Evolutionary conservation across 92 coral and sea anemone genomes (phyloP), one percentile per base, ranked within the genome.

Genomic region (Diadumene lineata): DNA sequence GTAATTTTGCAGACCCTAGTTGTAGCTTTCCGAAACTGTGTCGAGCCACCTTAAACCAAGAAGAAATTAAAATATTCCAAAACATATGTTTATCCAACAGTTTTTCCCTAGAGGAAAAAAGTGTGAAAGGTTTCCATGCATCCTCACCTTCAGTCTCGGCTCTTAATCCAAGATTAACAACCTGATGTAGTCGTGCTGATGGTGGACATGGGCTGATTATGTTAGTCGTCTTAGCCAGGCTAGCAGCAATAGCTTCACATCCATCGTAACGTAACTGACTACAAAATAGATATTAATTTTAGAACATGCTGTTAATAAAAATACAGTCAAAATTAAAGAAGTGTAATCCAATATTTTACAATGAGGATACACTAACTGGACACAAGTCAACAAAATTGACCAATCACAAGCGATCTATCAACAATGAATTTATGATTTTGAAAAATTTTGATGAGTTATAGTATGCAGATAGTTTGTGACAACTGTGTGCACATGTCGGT

Each of bases 201-300:
- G 98, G 98, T 46, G 98, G 98, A 57, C 98, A 94, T 0, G 98
- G 97, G 44, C 90, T 90, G 68, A 80, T 77, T n/a, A 91, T 90
- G 70, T 93, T 88, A 1, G 94, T 88, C 1, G 90, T 91, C 76
- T 94, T 92, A 2, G 98, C 88, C 24, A 94, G 72, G 34, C 72
- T 85, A 43, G 92, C 81, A 0, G 98, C 98, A 43, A 94, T 87
- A 23, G 97, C 91, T 69, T 94, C 98, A 68, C 87, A 84, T 9
- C 98, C 98, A 82, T 94, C 98, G 72, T 94, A 94, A 7, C 97
- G 81, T 22, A 94, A 69, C 69, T 94, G 98, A 66, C 98, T 94
- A 48, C 7, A 78, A 43, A 24, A 70, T 24, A 16, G 25, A 30
- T n/a, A n/a, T n/a, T n/a, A n/a, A n/a, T n/a, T n/a, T n/a, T n/a